Conservation (phyloP, 2,113 vertebrate genomes). For the Hippocampus guttulatus region DNA sequence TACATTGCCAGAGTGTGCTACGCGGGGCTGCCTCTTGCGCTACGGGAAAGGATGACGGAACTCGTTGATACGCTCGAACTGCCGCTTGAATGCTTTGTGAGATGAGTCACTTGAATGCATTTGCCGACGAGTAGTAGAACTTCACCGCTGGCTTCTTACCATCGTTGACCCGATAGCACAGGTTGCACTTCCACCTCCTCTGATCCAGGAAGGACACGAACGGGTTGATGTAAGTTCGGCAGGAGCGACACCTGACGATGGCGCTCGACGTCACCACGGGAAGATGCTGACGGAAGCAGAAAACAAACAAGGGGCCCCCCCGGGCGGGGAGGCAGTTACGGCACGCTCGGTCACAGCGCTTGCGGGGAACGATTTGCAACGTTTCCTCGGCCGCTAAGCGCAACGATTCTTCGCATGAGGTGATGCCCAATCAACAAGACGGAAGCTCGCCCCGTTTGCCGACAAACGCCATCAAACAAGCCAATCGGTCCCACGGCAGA, state of each 20-base stretch:
- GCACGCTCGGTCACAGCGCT: background rate
- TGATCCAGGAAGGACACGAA: constrained; percentile 95
- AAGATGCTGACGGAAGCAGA: constrained; percentile 76
- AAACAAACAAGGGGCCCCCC: no score
- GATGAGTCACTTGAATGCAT: no score
- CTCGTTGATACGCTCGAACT: no score
- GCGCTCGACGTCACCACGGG: constrained; percentile 96
- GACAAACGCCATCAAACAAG: background rate
- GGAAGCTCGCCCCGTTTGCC: background rate
- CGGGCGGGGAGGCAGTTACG: no score
- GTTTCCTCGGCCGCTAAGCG: background rate
- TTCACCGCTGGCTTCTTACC: constrained; percentile 64
- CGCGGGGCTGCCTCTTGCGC: no score
- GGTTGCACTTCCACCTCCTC: constrained; percentile 95
- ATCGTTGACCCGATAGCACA: constrained; percentile 94
- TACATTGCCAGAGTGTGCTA: no score
- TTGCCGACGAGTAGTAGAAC: no score
- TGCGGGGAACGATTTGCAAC: background rate
- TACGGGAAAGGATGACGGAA: no score
- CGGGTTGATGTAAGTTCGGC: constrained; percentile 95
- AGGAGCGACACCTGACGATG: constrained; percentile 95
- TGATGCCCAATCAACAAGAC: background rate
- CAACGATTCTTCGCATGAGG: background rate
- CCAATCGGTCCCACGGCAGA: no score
- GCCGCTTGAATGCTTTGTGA: no score